Evolutionary conservation across 2,113 vertebrate genomes (phyloP).

Genomic region (Chaetorhynchus papuensis): DNA sequence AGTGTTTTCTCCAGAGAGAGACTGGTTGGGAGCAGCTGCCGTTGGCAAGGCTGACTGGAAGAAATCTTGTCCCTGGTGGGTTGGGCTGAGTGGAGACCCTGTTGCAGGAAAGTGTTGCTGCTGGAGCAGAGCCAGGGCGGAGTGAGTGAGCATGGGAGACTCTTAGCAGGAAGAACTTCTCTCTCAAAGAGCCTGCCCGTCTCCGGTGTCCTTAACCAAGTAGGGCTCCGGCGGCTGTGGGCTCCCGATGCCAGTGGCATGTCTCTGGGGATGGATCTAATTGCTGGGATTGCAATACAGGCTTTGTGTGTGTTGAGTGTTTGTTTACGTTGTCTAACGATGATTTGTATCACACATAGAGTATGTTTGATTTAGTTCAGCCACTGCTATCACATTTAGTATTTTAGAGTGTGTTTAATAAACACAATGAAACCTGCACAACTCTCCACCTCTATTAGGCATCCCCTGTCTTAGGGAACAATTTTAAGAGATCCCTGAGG

Average conservation of each 20-base stretch:
- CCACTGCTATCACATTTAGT: background rate
- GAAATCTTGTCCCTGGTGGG: constrained; percentile 3
- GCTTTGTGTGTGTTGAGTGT: background rate
- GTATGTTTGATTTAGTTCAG: background rate
- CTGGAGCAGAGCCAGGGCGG: constrained; percentile 55
- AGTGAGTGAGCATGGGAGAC: background rate
- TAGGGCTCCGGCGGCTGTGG: background rate
- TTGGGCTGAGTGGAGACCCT: constrained; percentile 48
- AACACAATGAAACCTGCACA: background rate
- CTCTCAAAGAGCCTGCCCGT: background rate
- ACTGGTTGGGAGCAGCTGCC: constrained; percentile 38
- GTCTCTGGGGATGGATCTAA: constrained; percentile 46
- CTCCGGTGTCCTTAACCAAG: constrained; percentile 3
- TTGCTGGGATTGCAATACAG: background rate
- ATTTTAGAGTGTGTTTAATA: constrained; percentile 58
- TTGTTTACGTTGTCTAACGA: background rate
- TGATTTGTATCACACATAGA: background rate
- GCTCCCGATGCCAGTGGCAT: background rate
- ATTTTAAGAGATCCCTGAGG: background rate
- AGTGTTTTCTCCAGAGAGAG: background rate
- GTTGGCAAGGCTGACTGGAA: constrained; percentile 18
- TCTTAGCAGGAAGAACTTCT: constrained; percentile 13
- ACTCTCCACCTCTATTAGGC: background rate
- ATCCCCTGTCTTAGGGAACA: background rate
- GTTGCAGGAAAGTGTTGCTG: constrained; percentile 41